Conservation (phyloP, 2,113 vertebrate genomes). For the Natator depressus region DNA sequence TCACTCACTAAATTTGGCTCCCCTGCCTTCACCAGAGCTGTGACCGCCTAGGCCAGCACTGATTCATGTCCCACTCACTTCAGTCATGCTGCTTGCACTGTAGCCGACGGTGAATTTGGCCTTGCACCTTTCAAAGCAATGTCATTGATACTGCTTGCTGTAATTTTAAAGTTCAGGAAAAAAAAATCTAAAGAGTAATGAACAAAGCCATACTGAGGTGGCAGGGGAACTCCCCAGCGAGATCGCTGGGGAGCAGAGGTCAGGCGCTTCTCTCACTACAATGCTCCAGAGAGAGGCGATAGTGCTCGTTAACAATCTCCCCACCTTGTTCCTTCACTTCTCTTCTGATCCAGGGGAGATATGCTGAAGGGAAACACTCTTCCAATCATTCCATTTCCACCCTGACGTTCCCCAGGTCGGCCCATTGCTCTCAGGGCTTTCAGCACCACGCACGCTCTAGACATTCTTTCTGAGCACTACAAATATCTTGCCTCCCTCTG, state of each 20-base stretch:
- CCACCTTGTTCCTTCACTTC: neutral
- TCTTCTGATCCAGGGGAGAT: neutral
- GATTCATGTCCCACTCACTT: neutral
- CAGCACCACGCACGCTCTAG: neutral
- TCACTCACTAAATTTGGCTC: neutral
- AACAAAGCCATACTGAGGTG: neutral
- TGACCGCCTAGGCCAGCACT: neutral
- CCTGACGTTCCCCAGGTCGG: neutral
- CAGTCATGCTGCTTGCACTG: neutral
- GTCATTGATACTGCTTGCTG: neutral
- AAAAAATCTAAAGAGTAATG: neutral
- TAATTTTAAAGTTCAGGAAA: neutral
- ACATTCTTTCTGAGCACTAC: neutral
- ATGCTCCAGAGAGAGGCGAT: neutral
- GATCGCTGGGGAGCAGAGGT: neutral
- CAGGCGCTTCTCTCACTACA: neutral
- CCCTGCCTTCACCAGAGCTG: neutral
- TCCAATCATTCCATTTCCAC: neutral
- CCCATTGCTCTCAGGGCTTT: neutral
- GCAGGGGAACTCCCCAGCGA: neutral
- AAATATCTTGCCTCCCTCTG: neutral
- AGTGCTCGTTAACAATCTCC: neutral
- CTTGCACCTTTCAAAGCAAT: neutral
- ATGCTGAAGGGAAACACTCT: neutral
- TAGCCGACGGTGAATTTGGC: neutral